Percentiles rank a stretch among this genome's conserved stretches.
Conservation (phyloP, 2,888 invertebrate genomes). For the Phyllotreta striolata region DNA sequence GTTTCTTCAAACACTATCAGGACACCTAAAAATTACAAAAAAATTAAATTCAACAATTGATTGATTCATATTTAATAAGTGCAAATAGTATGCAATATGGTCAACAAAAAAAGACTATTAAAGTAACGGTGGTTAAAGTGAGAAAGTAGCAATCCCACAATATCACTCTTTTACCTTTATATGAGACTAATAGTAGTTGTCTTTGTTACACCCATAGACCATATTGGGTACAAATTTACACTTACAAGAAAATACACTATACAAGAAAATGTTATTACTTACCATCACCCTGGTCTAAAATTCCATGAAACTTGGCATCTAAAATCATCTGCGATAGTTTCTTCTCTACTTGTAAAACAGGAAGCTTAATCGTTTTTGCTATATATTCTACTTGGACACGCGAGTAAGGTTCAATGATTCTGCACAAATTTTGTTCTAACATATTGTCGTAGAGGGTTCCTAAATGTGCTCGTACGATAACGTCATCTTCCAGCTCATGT, state of each 20-base stretch:
- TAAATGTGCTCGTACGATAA: conserved; percentile 96
- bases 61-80: neutral
- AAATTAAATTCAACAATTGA: neutral
- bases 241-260: neutral
- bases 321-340: conserved; percentile 99
- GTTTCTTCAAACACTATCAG: conserved; percentile 97
- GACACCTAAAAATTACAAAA: conserved; percentile 67
- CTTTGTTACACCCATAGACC: no score
- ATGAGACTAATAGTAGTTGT: no score
- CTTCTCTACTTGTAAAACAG: conserved; percentile 93
- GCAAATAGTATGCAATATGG: no score
- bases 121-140: no score
- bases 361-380: conserved; percentile 88
- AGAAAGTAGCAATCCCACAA: neutral
- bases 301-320: conserved; percentile 96
- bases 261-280: conserved; percentile 31
- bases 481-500: conserved; percentile 91
- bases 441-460: conserved; percentile 97
- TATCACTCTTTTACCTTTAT: no score
- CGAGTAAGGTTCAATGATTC: conserved; percentile 98
- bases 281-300: conserved; percentile 96
- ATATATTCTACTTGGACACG: conserved; percentile 94
- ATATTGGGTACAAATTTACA: neutral
- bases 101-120: no score
- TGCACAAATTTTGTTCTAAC: conserved; percentile 98